phyloP scores from a whole-genome alignment of 2,797 vertebrate genomes.

The Pangasius larnaudii region DNA sequence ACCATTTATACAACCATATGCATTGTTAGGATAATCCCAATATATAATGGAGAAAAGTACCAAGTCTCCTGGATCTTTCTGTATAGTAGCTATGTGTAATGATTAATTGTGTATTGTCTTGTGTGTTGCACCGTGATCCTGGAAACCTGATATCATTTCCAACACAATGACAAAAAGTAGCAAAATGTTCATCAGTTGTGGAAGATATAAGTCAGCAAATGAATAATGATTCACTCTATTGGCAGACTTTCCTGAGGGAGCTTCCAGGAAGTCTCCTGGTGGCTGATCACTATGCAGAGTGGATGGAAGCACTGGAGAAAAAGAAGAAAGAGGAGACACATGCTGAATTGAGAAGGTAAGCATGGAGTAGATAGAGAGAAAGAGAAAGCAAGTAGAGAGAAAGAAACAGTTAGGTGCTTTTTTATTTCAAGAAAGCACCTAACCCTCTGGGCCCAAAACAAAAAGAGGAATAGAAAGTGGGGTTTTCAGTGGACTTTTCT shows the following conservation, averaged over 20 bases:
- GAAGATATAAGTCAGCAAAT: not conserved
- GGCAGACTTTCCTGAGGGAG: conserved; percentile 89
- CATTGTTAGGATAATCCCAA: not conserved
- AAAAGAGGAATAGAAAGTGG: conserved; percentile 24
- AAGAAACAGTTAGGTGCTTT: not conserved
- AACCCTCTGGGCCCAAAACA: conserved; percentile 21
- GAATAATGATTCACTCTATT: conserved; percentile 38
- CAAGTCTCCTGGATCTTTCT: not conserved
- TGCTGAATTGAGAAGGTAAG: conserved; percentile 83
- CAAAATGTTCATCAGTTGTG: not conserved
- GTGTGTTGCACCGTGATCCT: not conserved
- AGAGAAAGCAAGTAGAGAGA: not conserved
- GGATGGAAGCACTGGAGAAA: conserved; percentile 84
- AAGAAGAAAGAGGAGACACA: conserved; percentile 72
- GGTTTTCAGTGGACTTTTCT: conserved; percentile 59
- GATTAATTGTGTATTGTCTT: not conserved
- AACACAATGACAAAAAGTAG: not conserved
- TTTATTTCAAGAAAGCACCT: conserved; percentile 44
- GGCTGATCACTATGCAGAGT: conserved; percentile 81
- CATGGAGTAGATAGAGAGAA: not conserved
- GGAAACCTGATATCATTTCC: not conserved
- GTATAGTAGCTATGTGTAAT: not conserved
- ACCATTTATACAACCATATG: not conserved
- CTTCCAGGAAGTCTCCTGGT: conserved; percentile 89
- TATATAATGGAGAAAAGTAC: not conserved